Conservation (phyloP, 2,113 vertebrate genomes). For the Calyptomena viridis region DNA sequence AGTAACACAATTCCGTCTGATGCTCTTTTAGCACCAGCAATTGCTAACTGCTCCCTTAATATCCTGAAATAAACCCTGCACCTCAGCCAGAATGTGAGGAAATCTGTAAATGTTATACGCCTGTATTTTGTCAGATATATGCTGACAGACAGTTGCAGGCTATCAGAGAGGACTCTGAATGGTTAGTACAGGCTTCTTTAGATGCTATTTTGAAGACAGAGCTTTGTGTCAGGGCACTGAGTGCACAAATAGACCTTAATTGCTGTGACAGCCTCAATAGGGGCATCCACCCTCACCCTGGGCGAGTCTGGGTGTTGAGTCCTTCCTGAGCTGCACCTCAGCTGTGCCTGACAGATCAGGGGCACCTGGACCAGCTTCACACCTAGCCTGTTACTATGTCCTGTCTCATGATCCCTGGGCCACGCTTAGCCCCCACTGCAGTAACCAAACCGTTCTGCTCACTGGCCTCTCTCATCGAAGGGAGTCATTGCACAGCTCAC, state of each 20-base stretch:
- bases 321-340: background rate
- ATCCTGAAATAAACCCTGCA: background rate
- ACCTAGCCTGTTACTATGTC: background rate
- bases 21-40: background rate
- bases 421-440: rapidly evolving
- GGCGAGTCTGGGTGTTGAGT: background rate
- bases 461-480: too few species aligned
- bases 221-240: background rate
- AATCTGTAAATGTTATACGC: background rate
- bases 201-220: background rate
- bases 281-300: background rate
- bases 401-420: background rate
- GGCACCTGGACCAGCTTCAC: background rate
- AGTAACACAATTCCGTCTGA: background rate
- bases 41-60: background rate
- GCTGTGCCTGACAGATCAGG: background rate
- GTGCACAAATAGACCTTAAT: background rate
- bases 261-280: background rate
- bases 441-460: background rate
- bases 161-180: background rate
- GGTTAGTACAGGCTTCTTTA: background rate
- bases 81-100: background rate
- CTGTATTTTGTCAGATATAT: background rate
- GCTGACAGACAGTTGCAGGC: background rate
- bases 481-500: rapidly evolving